Conservation (phyloP, 1,140 invertebrate species). For the Lutraria rhynchaena region DNA sequence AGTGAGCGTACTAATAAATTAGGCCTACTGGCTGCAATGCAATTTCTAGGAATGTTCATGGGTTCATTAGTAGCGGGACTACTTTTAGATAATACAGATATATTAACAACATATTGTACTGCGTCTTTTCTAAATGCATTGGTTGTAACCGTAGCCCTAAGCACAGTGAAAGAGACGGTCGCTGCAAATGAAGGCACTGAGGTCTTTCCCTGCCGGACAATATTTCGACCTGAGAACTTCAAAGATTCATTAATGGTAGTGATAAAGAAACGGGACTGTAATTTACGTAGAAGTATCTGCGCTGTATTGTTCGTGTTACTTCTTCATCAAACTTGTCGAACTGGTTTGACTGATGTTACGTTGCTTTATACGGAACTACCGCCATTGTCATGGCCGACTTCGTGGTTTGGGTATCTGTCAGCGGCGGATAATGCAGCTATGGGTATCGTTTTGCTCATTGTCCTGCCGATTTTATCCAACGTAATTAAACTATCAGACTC, state of each 20-base stretch:
- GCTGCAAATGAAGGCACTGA: slow-evolving; percentile 59
- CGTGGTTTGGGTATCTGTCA: slow-evolving; percentile 76
- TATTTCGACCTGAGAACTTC: slow-evolving; percentile 62
- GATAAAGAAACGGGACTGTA: slow-evolving; percentile 59
- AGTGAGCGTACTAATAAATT: slow-evolving; percentile 69
- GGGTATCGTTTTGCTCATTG: slow-evolving; percentile 69
- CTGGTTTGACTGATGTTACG: slow-evolving; percentile 67
- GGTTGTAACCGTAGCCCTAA: slow-evolving; percentile 65
- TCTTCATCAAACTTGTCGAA: slow-evolving; percentile 68
- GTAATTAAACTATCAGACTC: slow-evolving; percentile 52
- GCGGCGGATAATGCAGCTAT: slow-evolving; percentile 74
- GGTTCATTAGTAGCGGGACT: slow-evolving; percentile 73
- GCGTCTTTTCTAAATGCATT: slow-evolving; percentile 66
- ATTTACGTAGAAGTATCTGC: slow-evolving; percentile 62
- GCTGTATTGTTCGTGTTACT: slow-evolving; percentile 62
- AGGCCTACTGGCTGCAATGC: slow-evolving; percentile 76
- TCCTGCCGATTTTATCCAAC: slow-evolving; percentile 67
- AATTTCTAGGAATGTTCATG: slow-evolving; percentile 76
- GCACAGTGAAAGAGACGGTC: slow-evolving; percentile 69
- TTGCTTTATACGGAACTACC: slow-evolving; percentile 67
- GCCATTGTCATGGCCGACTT: slow-evolving; percentile 73
- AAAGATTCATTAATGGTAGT: slow-evolving; percentile 67
- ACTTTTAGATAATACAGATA: slow-evolving; percentile 64
- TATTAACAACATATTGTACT: slow-evolving; percentile 69
- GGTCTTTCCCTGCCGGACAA: slow-evolving; percentile 63